Conservation (phyloP, 2,888 invertebrate species). For the Eustalomyia histrio region DNA sequence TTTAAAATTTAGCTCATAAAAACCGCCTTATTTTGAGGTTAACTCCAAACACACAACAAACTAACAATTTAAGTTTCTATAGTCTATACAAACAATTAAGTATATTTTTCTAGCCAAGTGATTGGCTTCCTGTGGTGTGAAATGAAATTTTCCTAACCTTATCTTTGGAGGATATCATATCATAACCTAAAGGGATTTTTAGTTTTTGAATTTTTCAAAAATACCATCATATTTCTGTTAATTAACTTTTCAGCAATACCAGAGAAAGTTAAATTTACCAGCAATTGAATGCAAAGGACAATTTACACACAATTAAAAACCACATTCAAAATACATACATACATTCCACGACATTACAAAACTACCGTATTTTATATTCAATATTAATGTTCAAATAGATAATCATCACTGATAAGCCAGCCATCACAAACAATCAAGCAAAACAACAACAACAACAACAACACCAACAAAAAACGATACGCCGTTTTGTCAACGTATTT, state of each 20-base stretch:
- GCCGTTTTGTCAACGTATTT: conserved; percentile 46
- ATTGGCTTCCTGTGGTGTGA: conserved; percentile 55
- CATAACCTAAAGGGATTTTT: conserved; percentile 43
- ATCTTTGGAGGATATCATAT: conserved; percentile 56
- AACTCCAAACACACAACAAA: conserved; percentile 29
- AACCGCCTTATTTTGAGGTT: conserved; percentile 56
- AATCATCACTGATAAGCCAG: conserved; percentile 57
- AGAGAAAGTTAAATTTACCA: conserved; percentile 16
- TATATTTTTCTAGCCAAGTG: conserved; percentile 1
- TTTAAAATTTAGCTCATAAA: conserved; percentile 51
- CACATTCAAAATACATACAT: conserved; percentile 72
- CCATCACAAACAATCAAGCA: conserved; percentile 26
- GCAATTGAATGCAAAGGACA: conserved; percentile 38
- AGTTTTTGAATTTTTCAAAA: conserved; percentile 56
- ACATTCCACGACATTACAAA: conserved; percentile 69
- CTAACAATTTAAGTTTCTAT: conserved; percentile 1
- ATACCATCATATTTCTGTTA: conserved; percentile 69
- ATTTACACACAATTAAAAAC: conserved; percentile 73
- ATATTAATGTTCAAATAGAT: conserved; percentile 44
- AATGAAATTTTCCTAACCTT: conserved; percentile 55
- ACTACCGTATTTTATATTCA: conserved; percentile 44
- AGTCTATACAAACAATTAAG: background rate
- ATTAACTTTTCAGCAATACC: conserved; percentile 68
- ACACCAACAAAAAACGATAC: conserved; percentile 39
- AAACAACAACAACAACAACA: too few relatives aligned